These are phyloP conservation scores for Acipenser ruthenus DNA, from an alignment of 2,797 vertebrate species.

Conservation along the genomic window DNA sequence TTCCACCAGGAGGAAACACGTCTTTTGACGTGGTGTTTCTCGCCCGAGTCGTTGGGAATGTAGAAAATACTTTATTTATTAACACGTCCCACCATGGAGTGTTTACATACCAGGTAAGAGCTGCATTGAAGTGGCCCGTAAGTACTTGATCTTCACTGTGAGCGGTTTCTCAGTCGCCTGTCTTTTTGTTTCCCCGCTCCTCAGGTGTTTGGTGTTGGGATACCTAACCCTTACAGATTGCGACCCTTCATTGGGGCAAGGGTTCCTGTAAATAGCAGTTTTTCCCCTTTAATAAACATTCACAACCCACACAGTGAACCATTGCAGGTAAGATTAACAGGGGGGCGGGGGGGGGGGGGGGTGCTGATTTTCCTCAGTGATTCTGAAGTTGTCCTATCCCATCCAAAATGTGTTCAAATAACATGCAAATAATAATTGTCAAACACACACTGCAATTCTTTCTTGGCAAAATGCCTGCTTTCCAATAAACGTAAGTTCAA, in stretches of 20 bases:
- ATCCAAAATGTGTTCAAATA: too few relatives aligned
- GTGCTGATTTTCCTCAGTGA: too few relatives aligned
- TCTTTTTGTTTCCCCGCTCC: slow-evolving; percentile 14
- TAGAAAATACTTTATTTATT: slow-evolving; percentile 99
- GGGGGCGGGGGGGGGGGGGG: too few relatives aligned
- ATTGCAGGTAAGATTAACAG: slow-evolving; percentile 69
- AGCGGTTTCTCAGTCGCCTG: not conserved
- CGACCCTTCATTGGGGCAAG: slow-evolving; percentile 93
- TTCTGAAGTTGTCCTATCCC: too few relatives aligned
- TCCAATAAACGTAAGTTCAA: too few relatives aligned
- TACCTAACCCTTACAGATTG: slow-evolving; percentile 93
- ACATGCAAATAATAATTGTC: too few relatives aligned
- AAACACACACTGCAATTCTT: too few relatives aligned
- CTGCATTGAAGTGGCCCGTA: too few relatives aligned
- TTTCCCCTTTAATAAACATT: slow-evolving; percentile 95
- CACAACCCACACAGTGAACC: slow-evolving; percentile 96
- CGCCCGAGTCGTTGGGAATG: slow-evolving; percentile 94
- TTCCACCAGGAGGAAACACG: slow-evolving; percentile 94
- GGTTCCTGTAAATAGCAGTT: slow-evolving; percentile 97
- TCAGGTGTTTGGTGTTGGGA: slow-evolving; percentile 94
- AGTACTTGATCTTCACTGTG: not conserved
- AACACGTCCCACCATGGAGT: slow-evolving; percentile 97
- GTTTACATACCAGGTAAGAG: slow-evolving; percentile 96
- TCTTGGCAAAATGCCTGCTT: too few relatives aligned
- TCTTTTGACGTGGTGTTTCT: slow-evolving; percentile 98